These are phyloP conservation scores for Columba guinea DNA, from an alignment of 2,797 vertebrate species.

Conservation along the genomic window DNA sequence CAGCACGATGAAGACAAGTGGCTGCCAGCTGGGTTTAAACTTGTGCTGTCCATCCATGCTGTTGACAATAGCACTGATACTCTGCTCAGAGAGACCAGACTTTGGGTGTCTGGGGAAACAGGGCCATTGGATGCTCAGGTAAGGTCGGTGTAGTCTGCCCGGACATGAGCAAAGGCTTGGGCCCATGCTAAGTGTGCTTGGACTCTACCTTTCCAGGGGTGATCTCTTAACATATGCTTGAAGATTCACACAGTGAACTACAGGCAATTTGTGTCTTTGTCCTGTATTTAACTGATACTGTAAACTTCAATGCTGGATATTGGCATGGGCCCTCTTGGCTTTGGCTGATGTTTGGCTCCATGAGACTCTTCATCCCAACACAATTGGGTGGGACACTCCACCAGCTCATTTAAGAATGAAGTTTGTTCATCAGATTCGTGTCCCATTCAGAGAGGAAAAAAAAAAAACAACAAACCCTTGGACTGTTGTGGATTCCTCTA, in stretches of 20 bases:
- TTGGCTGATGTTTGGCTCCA: neutral
- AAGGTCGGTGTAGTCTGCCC: accelerated
- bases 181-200: accelerated
- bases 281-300: neutral
- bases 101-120: neutral
- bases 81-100: neutral
- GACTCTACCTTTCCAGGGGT: neutral
- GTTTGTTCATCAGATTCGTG: neutral
- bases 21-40: neutral
- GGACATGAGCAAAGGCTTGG: neutral
- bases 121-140: neutral
- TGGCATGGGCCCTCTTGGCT: neutral
- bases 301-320: neutral
- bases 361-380: neutral
- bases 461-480: no score
- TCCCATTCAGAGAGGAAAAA: neutral
- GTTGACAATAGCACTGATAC: accelerated
- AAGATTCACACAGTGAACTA: neutral
- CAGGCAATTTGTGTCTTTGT: neutral
- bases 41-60: neutral
- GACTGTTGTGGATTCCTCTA: neutral
- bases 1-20: neutral
- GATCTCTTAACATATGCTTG: accelerated
- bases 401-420: neutral
- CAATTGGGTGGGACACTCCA: neutral